Evolutionary conservation across 1,140 invertebrate genomes (phyloP).

Genomic region (Drosophila ercepeae): DNA sequence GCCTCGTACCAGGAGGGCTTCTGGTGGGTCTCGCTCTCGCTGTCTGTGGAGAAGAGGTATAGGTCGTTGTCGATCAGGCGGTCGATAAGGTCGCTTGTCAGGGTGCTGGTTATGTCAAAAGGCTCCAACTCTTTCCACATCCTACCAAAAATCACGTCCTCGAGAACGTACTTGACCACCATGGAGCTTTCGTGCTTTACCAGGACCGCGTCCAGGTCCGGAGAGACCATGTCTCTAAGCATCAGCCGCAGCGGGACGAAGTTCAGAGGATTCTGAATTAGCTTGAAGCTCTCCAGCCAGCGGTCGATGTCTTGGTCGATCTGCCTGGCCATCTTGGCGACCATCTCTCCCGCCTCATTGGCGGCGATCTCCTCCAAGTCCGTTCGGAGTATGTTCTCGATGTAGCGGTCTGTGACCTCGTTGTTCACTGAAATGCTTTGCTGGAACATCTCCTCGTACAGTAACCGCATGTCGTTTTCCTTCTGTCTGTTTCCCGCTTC

Average conservation of each 20-base stretch:
- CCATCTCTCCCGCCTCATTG: conserved; percentile 85
- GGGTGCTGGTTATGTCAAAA: conserved; percentile 41
- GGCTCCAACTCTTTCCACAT: conserved; percentile 52
- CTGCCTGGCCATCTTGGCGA: conserved; percentile 85
- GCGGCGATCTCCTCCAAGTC: conserved; percentile 86
- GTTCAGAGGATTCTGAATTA: conserved; percentile 76
- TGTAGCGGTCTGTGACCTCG: conserved; percentile 87
- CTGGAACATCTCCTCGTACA: conserved; percentile 89
- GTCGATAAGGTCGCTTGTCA: conserved; percentile 61
- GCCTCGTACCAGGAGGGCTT: conserved; percentile 35
- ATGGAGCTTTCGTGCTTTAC: conserved; percentile 36
- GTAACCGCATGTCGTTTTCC: conserved; percentile 86
- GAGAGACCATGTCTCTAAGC: conserved; percentile 42
- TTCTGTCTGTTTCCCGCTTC: conserved; percentile 88
- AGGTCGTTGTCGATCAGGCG: conserved; percentile 73
- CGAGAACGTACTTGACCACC: conserved; percentile 55
- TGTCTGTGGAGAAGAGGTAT: conserved; percentile 62
- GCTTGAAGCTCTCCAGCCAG: conserved; percentile 84
- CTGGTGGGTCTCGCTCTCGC: conserved; percentile 40
- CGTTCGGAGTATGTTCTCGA: conserved; percentile 87
- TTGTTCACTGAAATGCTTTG: conserved; percentile 84
- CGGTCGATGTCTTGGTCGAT: conserved; percentile 84
- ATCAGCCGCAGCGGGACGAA: conserved; percentile 70
- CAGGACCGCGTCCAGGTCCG: conserved; percentile 34
- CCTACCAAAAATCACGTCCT: conserved; percentile 55